These are phyloP conservation scores for Neopipo cinnamomea DNA, from an alignment of 2,113 vertebrate species.

Conservation along the genomic window DNA sequence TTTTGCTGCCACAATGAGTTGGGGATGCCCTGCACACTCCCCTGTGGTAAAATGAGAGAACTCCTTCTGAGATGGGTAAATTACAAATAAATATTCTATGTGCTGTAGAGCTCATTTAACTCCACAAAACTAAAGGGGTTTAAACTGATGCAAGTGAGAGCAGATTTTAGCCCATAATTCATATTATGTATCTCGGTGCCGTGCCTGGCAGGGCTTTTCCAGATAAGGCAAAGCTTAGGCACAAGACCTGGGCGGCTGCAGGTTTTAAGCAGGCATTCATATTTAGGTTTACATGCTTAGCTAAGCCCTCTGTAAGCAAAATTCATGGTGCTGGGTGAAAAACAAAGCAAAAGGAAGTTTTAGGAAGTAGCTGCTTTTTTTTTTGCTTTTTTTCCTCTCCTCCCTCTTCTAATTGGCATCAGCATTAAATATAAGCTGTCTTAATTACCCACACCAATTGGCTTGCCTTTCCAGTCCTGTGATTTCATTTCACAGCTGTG, in stretches of 20 bases:
- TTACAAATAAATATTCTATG: not conserved
- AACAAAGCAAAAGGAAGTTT: conserved; percentile 59
- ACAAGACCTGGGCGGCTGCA: not conserved
- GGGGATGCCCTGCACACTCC: not conserved
- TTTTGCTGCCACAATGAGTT: not conserved
- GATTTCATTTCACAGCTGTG: conserved; percentile 43
- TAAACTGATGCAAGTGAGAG: not conserved
- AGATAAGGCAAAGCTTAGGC: conserved; percentile 16
- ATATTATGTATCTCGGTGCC: not conserved
- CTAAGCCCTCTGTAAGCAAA: conserved; percentile 25
- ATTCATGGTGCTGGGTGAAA: conserved; percentile 54
- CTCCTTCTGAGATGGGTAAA: not conserved
- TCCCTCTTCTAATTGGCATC: conserved; percentile 25
- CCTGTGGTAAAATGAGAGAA: not conserved
- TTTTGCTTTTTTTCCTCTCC: not conserved
- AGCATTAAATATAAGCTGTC: conserved; percentile 57
- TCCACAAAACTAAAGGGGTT: not conserved
- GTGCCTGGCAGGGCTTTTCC: not conserved
- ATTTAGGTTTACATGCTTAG: conserved; percentile 47
- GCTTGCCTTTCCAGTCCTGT: conserved; percentile 38
- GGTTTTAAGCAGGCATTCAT: conserved; percentile 48
- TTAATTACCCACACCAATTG: conserved; percentile 67
- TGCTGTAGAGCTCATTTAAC: not conserved
- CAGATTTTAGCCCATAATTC: not conserved
- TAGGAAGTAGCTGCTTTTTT: conserved; percentile 33